Evolutionary conservation across 2,113 vertebrate genomes (phyloP).

Genomic region (Gasterosteus aculeatus): DNA sequence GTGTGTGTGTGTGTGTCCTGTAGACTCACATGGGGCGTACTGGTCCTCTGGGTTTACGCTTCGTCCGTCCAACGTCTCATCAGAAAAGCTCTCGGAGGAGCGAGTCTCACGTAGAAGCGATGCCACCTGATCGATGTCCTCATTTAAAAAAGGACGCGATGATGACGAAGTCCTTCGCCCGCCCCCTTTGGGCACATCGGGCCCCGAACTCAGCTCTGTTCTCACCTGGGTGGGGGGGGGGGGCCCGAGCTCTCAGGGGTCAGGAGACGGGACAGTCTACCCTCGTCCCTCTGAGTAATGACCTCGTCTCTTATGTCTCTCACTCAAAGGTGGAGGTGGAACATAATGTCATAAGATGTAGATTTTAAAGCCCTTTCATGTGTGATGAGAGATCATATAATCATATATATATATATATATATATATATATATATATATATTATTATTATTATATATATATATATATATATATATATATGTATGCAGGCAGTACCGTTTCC

Average conservation of each 20-base stretch:
- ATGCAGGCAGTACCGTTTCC: not conserved
- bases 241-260: too few relatives aligned
- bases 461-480: too few relatives aligned
- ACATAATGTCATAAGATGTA: not conserved
- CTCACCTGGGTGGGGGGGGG: too few relatives aligned
- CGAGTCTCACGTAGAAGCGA: not conserved
- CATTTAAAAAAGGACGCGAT: not conserved
- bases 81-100: not conserved
- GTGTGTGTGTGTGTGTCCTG: constrained; percentile 49
- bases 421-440: too few relatives aligned
- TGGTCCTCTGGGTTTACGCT: constrained; percentile 62
- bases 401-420: not conserved
- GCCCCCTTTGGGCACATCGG: too few relatives aligned
- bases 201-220: too few relatives aligned
- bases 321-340: not conserved
- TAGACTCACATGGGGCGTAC: constrained; percentile 61
- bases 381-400: not conserved
- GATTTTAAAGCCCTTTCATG: not conserved
- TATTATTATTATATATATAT: not conserved
- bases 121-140: not conserved
- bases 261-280: too few relatives aligned
- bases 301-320: not conserved
- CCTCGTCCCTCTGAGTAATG: too few relatives aligned
- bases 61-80: constrained; percentile 38
- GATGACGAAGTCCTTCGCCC: too few relatives aligned